Conservation (phyloP, 2,113 vertebrate genomes). For the Microtus ochrogaster region DNA sequence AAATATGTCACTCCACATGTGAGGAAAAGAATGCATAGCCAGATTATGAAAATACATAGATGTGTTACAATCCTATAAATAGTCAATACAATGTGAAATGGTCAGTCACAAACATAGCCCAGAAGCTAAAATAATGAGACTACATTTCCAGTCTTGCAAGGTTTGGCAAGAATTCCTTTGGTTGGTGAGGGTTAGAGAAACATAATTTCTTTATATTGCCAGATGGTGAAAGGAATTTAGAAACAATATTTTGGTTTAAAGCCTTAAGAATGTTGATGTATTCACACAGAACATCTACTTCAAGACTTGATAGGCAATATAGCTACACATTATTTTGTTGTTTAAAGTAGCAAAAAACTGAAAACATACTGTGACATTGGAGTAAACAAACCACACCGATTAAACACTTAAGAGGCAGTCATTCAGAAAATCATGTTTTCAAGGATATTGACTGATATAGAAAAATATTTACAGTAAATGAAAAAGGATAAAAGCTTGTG, state of each 20-base stretch:
- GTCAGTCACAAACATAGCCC: not conserved
- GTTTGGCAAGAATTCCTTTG: constrained; percentile 31
- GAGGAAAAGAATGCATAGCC: not conserved
- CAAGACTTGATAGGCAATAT: not conserved
- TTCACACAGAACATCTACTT: not conserved
- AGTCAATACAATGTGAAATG: not conserved
- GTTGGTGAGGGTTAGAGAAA: constrained; percentile 23
- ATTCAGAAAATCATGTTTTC: constrained; percentile 35
- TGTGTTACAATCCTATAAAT: not conserved
- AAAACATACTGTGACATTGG: constrained; percentile 26
- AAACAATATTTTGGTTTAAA: constrained; percentile 30
- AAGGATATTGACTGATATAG: not conserved
- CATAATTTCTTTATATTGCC: not conserved
- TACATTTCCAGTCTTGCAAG: not conserved
- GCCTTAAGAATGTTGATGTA: not conserved
- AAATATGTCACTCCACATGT: constrained; percentile 2
- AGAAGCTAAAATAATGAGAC: constrained; percentile 30
- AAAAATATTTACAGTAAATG: constrained; percentile 28
- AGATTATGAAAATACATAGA: not conserved
- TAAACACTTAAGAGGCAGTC: not conserved
- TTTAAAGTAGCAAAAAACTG: not conserved
- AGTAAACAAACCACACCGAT: not conserved
- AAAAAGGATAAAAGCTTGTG: not conserved
- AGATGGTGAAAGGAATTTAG: not conserved
- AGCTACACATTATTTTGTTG: not conserved